Evolutionary conservation across 2,113 vertebrate species (phyloP), one percentile per base, ranked within the genome.

Genomic region (Pelobates fuscus): DNA sequence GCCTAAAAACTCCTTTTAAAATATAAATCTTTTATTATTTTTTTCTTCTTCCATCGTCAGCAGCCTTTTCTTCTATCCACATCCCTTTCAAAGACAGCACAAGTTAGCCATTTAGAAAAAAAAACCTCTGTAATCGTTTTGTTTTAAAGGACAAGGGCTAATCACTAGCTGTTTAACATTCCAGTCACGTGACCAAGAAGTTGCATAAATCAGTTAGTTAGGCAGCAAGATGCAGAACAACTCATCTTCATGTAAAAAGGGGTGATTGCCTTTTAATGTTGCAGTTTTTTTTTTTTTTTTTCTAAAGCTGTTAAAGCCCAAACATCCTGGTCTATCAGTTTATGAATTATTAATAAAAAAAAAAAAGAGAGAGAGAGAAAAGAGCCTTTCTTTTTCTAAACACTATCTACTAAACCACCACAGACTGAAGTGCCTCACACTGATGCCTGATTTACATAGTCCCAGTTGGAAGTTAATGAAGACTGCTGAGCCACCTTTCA

Each of bases 391-490:
- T 89, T 85, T 87, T 87, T 86, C 88, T 86, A 90, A 90, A 92
- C 90, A 91, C 92, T 91, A 92, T 91, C 90, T 91, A 88, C 85
- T 91, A 91, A 92, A 79, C 87, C 88, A 87, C 89, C 86, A 70
- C 61, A 89, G 88, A 85, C 90, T 91, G 87, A 90, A 92, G 91
- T 89, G 90, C 87, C 86, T 90, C 88, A 87, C 85, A 88, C 87
- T 89, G 93, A 89, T 91, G 89, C 86, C 89, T 90, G 86, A 92
- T 93, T 93, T 93, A 91, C 91, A 93, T 92, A 92, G 90, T 89
- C 91, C 89, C 92, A 90, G 91, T 91, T 92, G 91, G 91, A 93
- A 91, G 90, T 89, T 93, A 94, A 94, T 94, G 93, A 94, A 91
- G 91, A 91, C 89, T 86, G 90, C 89, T 87, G 91, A 89, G 89